Evolutionary conservation across 2,888 invertebrate species (phyloP), one percentile per base, ranked within the genome.

Genomic region (Epicampocera succincta): DNA sequence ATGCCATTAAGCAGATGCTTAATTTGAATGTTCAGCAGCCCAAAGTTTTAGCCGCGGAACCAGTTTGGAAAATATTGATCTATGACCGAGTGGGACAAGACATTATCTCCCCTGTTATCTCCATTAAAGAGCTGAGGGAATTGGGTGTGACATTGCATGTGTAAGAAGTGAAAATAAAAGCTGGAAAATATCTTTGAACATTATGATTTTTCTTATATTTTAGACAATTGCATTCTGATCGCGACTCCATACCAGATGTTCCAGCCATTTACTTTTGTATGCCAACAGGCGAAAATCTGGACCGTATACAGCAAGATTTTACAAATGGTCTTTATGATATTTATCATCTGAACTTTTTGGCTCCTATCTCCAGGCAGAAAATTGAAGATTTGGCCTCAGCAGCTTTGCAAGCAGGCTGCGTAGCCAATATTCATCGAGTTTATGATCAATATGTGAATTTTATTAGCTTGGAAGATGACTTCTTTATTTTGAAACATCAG

Each of bases 381-480:
- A 93, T 99, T 83, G 99, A 99, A 92, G 98, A 98, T 90, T 92
- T 99, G 69, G 99, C 99, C 1, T 94, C 96, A 0, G 95, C 98
- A 1, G 97, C 99, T 0, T 93, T 99, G 56, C 96, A 97, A 87
- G 95, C 97, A 0, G 97, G 97, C 87, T 95, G 96, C 85, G 97
- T 97, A n/a, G 94, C 96, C 50, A 96, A 95, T 89, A 96, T 99
- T 79, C 96, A 97, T 84, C 98, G 98, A 92, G 96, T 99, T 13
- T 99, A 95, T 92, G 99, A 99, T 91, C 99, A 99, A 91, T 99
- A 99, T 93, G 93, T 99, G 71, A 99, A 99, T 92, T 99, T 99
- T 88, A 98, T 99, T 86, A 96, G 97, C 58, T 92, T 99, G 84
- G 99, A 99, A 92, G 98, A 99, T 91, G 99, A 99, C 90, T 94